Conservation (phyloP, 2,888 invertebrate genomes). For the Gonocerus acuteangulatus region DNA sequence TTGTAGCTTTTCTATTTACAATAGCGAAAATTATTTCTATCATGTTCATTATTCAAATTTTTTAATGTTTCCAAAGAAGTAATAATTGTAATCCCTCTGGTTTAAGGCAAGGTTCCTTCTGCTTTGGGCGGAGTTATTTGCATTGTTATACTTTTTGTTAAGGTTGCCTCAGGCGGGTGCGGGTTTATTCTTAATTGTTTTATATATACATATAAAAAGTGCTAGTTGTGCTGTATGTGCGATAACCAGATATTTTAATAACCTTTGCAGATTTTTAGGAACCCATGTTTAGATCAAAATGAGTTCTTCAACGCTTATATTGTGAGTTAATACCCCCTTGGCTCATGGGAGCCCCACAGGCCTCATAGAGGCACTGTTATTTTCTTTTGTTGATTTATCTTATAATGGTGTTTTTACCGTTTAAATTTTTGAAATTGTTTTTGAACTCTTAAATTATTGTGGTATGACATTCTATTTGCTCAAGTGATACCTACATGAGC, state of each 20-base stretch:
- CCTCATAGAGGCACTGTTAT: background rate
- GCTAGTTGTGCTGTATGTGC: background rate
- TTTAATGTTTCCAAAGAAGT: too few relatives aligned
- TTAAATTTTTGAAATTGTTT: background rate
- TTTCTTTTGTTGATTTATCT: background rate
- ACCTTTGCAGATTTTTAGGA: background rate
- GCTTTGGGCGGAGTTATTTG: constrained; percentile 25
- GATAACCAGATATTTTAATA: background rate
- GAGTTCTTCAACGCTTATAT: constrained; percentile 2
- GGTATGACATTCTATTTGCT: too few relatives aligned
- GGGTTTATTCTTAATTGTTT: background rate
- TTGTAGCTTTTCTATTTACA: too few relatives aligned
- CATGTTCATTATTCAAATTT: too few relatives aligned
- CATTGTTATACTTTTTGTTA: constrained; percentile 26
- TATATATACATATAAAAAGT: too few relatives aligned
- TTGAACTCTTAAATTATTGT: too few relatives aligned
- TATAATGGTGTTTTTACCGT: background rate
- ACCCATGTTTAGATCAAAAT: constrained; percentile 5
- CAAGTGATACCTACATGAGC: too few relatives aligned
- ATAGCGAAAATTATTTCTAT: too few relatives aligned
- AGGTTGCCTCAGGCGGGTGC: constrained; percentile 2
- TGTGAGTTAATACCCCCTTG: constrained; percentile 10
- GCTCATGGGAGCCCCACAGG: background rate
- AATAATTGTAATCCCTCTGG: too few relatives aligned
- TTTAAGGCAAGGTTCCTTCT: background rate